Percentiles rank a stretch among this genome's conserved stretches.
phyloP scores from a whole-genome alignment of 2,113 vertebrate species.

The Kryptolebias marmoratus region DNA sequence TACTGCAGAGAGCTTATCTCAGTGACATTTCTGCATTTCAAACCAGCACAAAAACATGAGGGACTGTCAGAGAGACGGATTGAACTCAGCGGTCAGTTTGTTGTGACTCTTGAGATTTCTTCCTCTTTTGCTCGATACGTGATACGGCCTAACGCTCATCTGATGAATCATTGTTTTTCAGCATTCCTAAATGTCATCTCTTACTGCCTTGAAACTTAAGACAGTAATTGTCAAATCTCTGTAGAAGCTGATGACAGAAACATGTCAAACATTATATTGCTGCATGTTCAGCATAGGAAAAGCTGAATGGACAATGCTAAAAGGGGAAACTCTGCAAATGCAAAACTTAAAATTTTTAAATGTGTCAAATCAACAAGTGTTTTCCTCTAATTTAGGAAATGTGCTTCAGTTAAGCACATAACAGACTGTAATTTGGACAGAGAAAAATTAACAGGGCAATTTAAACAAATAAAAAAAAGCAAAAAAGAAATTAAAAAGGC shows the following conservation, averaged over 20 bases:
- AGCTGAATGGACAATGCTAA: not conserved
- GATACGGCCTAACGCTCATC: not conserved
- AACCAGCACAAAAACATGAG: not conserved
- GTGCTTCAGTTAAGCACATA: not conserved
- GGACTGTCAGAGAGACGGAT: not conserved
- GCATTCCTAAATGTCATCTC: not conserved
- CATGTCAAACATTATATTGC: not conserved
- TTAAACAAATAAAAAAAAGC: too few species aligned
- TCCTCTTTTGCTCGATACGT: conserved; percentile 11
- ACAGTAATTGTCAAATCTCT: not conserved
- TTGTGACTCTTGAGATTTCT: conserved; percentile 24
- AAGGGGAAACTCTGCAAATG: not conserved
- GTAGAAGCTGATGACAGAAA: not conserved
- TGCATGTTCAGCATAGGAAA: not conserved
- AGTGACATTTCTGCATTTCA: conserved; percentile 15
- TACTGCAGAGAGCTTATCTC: not conserved
- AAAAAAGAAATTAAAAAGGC: too few species aligned
- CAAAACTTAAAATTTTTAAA: too few species aligned
- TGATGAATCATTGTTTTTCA: conserved; percentile 6
- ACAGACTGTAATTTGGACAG: not conserved
- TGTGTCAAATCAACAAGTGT: too few species aligned
- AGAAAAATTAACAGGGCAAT: not conserved
- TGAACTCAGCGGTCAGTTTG: not conserved
- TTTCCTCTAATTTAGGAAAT: too few species aligned
- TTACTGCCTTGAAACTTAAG: not conserved